Percentiles rank a stretch among this genome's conserved stretches.
Conservation (phyloP, 2,888 invertebrate species). For the Zhengitettix transpicula region DNA sequence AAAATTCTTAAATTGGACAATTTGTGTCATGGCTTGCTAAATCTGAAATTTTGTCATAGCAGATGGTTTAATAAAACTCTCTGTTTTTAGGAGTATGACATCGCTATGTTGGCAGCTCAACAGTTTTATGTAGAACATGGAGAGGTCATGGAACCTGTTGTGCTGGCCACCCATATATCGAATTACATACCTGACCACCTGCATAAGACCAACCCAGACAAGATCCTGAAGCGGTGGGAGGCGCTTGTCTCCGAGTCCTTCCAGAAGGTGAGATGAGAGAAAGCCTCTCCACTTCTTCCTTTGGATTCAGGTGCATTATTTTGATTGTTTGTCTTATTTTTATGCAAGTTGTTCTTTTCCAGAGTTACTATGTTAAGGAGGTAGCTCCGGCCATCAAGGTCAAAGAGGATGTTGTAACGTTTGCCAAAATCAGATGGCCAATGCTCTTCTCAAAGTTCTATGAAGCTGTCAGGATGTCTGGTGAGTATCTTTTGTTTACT, state of each 20-base stretch:
- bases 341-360: not conserved
- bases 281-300: no score
- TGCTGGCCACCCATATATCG: slow-evolving; percentile 51
- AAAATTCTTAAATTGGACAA: no score
- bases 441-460: slow-evolving; percentile 87
- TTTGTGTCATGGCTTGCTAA: no score
- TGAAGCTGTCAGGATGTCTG: slow-evolving; percentile 67
- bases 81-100: slow-evolving; percentile 48
- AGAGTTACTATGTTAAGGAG: slow-evolving; percentile 54
- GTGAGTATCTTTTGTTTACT: slow-evolving; percentile 19
- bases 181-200: slow-evolving; percentile 70
- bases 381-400: slow-evolving; percentile 47
- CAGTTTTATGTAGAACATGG: slow-evolving; percentile 80
- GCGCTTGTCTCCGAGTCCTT: slow-evolving; percentile 54
- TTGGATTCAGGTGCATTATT: no score
- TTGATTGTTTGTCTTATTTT: not conserved
- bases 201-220: slow-evolving; percentile 37
- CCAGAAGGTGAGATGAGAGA: slow-evolving; percentile 26
- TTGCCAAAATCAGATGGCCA: slow-evolving; percentile 85
- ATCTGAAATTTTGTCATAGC: no score
- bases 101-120: slow-evolving; percentile 76
- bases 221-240: slow-evolving; percentile 52
- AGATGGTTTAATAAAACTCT: not conserved
- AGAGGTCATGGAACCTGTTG: slow-evolving; percentile 43
- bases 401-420: slow-evolving; percentile 81